Base-by-base conservation (phyloP, 2,888 invertebrate genomes). In the Ectemnius continuus region DNA sequence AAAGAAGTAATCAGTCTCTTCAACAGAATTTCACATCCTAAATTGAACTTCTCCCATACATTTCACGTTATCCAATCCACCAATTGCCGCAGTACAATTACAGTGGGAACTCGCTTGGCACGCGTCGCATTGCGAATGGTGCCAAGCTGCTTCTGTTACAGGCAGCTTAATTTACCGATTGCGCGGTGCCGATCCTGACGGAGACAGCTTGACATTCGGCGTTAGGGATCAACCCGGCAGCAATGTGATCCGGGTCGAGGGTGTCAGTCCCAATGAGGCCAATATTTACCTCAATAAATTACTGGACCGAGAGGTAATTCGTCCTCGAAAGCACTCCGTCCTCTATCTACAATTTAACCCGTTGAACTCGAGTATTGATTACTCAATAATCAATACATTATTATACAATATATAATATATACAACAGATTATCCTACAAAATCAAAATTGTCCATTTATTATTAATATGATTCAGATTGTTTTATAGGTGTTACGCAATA, bases 241-340 rank as follows among this genome's bases (percentile, higher is more conserved):
- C 91, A 96, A 97, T 91, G 94, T 97, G 80, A 94, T 98, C 89
- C 93, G 95, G 89, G 94, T 98, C 86, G 96, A 97, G 92, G 96
- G 95, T 91, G 93, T 94, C 85, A 95, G 95, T 85, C 92, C 94
- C 85, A 96, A 94, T 90, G 96, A 97, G 93, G 97, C 97, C 84
- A 95, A 97, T 91, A 93, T 98, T 87, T 97, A 95, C 91, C 93
- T 98, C 90, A 95, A 95, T 91, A 96, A 96, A 92, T 95, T 96
- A 92, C 93, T 98, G 87, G 98, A 98, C 92, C 93, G 97, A 91
- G 98, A 98, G 94, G 97, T 96, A 91, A 81, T 75, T 60, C 8
- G 23, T 52, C 14, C 28, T 6, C 20, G 62, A 61, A 23, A 23
- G 23, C 23, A 23, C 23, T 23, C 23, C 23, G 2, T 23, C 3